Evolutionary conservation across 1,140 invertebrate genomes (phyloP), one percentile per base, ranked within the genome.

Genomic region (Microplitis demolitor): DNA sequence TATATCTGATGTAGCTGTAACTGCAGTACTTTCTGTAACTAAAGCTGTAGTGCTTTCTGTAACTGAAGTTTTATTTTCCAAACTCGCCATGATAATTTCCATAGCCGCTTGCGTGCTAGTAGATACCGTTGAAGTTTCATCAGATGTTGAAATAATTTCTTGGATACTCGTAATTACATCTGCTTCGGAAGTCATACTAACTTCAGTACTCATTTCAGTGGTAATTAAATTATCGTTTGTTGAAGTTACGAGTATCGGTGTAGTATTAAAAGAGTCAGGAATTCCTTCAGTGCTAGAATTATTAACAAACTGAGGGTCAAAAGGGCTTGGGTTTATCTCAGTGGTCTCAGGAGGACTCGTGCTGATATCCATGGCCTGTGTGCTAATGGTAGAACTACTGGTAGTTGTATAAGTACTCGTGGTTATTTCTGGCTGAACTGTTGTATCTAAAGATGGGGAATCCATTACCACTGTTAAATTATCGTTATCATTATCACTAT

Each of bases 401-500:
- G 39, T 45, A 45, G 11, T 45, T 9, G 39, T 45, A 45, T 45
- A 45, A 45, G 39, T 45, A 11, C 39, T 24, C 24, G 24, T 45
- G 39, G 39, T 78, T 14, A 60, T 78, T 63, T 81, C 80, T 74
- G 72, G 60, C 58, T 58, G 63, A n/a, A 66, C 13, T n/a, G 60
- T 72, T 50, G 74, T 78, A 69, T 76, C 73, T 73, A 77, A 76
- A 61, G 73, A 77, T 66, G 75, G 77, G 69, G 79, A 61, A 69
- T 64, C 76, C 33, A 71, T 69, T 77, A 81, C 62, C 31, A 63
- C 78, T 60, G 77, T 77, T 78, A 76, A 71, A 72, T 66, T 60
- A 77, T 78, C 66, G 73, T 73, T 70, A 69, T 77, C 74, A 79
- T 58, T 74, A 77, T 75, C 66, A 78, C 77, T 77, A 78, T 3